Evolutionary conservation across 2,113 vertebrate genomes (phyloP).

Genomic region (Polypterus bichir): DNA sequence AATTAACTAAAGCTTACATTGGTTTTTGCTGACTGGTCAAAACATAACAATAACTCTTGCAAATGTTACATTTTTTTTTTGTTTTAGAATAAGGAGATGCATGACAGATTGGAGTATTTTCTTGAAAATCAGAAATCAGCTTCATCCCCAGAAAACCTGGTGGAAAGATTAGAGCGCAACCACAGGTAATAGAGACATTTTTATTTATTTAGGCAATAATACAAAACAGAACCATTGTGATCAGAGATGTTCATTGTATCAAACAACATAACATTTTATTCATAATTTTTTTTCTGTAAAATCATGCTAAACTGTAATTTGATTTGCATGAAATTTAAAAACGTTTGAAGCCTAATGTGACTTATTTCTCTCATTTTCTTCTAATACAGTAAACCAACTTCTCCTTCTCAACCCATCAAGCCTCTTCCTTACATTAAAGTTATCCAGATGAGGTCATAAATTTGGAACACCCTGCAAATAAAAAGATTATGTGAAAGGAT

Average conservation of each 20-base stretch:
- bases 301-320: too few relatives aligned
- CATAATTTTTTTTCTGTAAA: too few relatives aligned
- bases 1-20: too few relatives aligned
- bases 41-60: too few relatives aligned
- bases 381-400: slow-evolving; percentile 6
- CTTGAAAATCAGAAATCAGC: slow-evolving; percentile 50
- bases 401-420: slow-evolving; percentile 50
- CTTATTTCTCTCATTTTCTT: too few relatives aligned
- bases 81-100: slow-evolving; percentile 80
- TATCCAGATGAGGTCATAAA: slow-evolving; percentile 68
- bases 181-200: slow-evolving; percentile 52
- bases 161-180: slow-evolving; percentile 40
- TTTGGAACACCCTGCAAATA: neutral
- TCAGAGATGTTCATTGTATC: too few relatives aligned
- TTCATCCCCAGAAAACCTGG: slow-evolving; percentile 40
- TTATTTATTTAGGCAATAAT: neutral
- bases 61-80: neutral
- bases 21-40: too few relatives aligned
- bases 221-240: too few relatives aligned
- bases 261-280: too few relatives aligned
- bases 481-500: neutral
- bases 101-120: slow-evolving; percentile 76
- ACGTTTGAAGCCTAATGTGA: too few relatives aligned
- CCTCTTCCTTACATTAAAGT: slow-evolving; percentile 77
- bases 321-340: too few relatives aligned